Evolutionary conservation across 2,797 vertebrate genomes (phyloP), one percentile per base, ranked within the genome.

Genomic region (Nannoperca obscura): DNA sequence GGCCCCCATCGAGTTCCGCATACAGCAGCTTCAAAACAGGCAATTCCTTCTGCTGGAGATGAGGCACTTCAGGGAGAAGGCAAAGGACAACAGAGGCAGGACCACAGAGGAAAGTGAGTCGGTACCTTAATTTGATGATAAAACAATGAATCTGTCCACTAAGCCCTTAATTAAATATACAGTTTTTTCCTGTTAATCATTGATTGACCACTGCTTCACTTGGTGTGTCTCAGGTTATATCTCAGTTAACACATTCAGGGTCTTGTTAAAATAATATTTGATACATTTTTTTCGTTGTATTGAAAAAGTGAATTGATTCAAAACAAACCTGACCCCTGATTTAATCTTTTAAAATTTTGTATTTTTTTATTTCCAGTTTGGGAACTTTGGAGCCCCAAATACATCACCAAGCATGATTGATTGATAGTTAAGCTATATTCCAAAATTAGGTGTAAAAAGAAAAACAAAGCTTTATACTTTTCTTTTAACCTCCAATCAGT

Each of bases 11-110:
- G 50, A 84, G 54, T 64, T 60, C 10, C 90, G 92, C 55, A 78
- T 80, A 0, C 68, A 88, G 64, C 78, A 91, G 34, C 94, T 95
- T 22, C 4, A 78, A 5, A 86, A 57, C 74, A 83, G 93, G 1
- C 72, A 7, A 0, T 15, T 52, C 19, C 2, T 94, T 0, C 83
- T 94, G 53, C 38, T 73, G 38, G 71, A 80, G 69, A 69, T 70
- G 46, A 55, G 82, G n/a, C 4, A 65, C 27, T 49, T 91, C 14
- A 81, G 5, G 6, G 71, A 65, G 30, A 89, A 42, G 42, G 30
- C 27, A 3, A 17, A 40, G n/a, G 40, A 50, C 27, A n/a, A 64
- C 0, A 11, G 5, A 1, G 3, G 4, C 0, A 0, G 27, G 3
- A 5, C 13, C 15, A 7, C 32, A 19, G 30, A 67, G 32, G 64